phyloP scores from a whole-genome alignment of 2,113 vertebrate genomes.

The Rhinoderma darwinii region DNA sequence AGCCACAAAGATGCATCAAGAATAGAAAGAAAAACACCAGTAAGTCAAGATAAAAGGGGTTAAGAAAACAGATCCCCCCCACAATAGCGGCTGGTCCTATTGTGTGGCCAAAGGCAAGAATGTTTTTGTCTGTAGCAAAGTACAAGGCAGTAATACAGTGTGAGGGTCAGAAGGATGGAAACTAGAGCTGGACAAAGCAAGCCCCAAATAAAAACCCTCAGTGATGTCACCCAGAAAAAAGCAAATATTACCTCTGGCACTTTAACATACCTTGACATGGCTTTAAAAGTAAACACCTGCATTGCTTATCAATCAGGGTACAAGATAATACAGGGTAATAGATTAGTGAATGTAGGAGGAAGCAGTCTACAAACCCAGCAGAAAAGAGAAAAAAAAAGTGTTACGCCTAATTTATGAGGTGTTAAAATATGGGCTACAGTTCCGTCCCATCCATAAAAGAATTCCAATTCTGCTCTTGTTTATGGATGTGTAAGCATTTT shows the following conservation, averaged over 20 bases:
- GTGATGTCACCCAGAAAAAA: slow-evolving; percentile 36
- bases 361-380: slow-evolving; percentile 33
- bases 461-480: slow-evolving; percentile 28
- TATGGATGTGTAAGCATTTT: slow-evolving; percentile 43
- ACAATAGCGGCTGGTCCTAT: slow-evolving; percentile 57
- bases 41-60: slow-evolving; percentile 49
- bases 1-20: background rate
- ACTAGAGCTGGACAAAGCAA: slow-evolving; percentile 43
- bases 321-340: slow-evolving; percentile 50
- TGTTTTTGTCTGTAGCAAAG: slow-evolving; percentile 58
- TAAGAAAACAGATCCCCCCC: slow-evolving; percentile 57
- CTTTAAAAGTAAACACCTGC: slow-evolving; percentile 57
- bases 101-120: slow-evolving; percentile 53
- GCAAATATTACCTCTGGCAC: slow-evolving; percentile 40
- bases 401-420: slow-evolving; percentile 56
- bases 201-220: slow-evolving; percentile 13
- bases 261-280: slow-evolving; percentile 57
- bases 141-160: slow-evolving; percentile 53
- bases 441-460: slow-evolving; percentile 43
- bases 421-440: slow-evolving; percentile 59
- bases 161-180: slow-evolving; percentile 54
- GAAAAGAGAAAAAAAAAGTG: background rate
- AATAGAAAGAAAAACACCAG: slow-evolving; percentile 20
- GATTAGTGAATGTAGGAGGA: slow-evolving; percentile 49
- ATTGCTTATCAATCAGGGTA: slow-evolving; percentile 50